Evolutionary conservation across 2,888 invertebrate genomes (phyloP), one percentile per base, ranked within the genome.

Genomic region (Drosophila ezoana): DNA sequence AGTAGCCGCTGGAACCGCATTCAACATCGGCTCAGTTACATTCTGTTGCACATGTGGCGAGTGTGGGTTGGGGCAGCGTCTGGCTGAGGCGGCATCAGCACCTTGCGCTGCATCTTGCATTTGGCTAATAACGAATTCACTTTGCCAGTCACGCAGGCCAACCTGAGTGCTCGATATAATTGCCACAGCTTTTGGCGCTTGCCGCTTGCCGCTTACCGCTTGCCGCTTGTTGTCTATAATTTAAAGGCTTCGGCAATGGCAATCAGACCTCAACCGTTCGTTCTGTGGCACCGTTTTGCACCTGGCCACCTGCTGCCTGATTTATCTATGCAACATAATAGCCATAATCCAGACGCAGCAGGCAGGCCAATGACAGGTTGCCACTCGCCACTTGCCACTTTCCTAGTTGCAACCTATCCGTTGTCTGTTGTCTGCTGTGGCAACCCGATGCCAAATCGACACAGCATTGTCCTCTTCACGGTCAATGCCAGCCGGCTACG

Each of bases 211-310:
- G 10, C 14, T 47, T 47, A 47, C 37, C 44, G 35, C 18, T 44
- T 41, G 44, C 41, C 20, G 58, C 67, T 52, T 49, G 56, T 54
- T 67, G 76, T 57, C 65, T 76, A 47, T 57, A 79, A 81, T 87
- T 87, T 72, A 18, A 53, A 44, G 44, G 44, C 52, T 38, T 32
- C 52, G 79, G 63, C 74, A 78, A 71, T 85, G 71, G 82, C 85
- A 87, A 87, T 89, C 88, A 89, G 86, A 87, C 75, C 86, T 89
- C 86, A 70, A 85, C 89, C 79, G 59, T 73, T 78, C 66, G 38
- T 56, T 60, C 67, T 64, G 76, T 68, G 82, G 72, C 83, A 77
- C 72, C 78, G 67, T 73, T 84, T 80, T 72, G 59, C 83, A 70
- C 62, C 70, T 79, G 70, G 44, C 66, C 44, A 49, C 35, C 61